Percentiles rank a stretch among this genome's conserved stretches.
Evolutionary conservation across 2,113 vertebrate species (phyloP).

Genomic region (Cichladusa arquata): DNA sequence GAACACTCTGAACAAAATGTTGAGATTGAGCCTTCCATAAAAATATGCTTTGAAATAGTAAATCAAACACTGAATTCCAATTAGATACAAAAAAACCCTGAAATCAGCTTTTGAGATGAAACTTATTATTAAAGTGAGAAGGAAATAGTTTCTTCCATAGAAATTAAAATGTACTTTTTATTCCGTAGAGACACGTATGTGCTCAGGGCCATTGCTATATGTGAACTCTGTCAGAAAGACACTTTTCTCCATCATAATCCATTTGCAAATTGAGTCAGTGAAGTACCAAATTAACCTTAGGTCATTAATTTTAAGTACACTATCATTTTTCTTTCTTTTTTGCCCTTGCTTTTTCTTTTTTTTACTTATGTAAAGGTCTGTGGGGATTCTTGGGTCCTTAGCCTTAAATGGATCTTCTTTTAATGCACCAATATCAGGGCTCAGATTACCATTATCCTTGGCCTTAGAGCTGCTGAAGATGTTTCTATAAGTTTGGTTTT

Average conservation of each 20-base stretch:
- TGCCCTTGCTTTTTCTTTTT: background rate
- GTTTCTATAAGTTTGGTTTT: background rate
- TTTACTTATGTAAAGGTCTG: background rate
- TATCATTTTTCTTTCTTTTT: background rate
- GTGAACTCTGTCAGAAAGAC: background rate
- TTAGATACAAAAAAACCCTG: background rate
- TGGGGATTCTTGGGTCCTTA: background rate
- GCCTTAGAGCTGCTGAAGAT: background rate
- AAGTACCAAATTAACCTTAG: background rate
- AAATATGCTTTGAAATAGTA: background rate
- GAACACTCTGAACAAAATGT: background rate
- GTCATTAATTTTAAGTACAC: background rate
- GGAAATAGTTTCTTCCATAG: background rate
- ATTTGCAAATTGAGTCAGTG: background rate
- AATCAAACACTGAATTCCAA: background rate
- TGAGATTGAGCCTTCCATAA: background rate
- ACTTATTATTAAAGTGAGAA: background rate
- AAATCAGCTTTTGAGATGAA: background rate
- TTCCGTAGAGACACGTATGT: fast-evolving
- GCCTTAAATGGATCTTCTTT: background rate
- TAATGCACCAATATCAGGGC: background rate
- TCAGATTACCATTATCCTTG: background rate
- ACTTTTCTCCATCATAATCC: background rate
- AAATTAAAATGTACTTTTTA: background rate
- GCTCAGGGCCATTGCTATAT: background rate